Conservation (phyloP, 2,888 invertebrate genomes). For the Artemia sp. region DNA sequence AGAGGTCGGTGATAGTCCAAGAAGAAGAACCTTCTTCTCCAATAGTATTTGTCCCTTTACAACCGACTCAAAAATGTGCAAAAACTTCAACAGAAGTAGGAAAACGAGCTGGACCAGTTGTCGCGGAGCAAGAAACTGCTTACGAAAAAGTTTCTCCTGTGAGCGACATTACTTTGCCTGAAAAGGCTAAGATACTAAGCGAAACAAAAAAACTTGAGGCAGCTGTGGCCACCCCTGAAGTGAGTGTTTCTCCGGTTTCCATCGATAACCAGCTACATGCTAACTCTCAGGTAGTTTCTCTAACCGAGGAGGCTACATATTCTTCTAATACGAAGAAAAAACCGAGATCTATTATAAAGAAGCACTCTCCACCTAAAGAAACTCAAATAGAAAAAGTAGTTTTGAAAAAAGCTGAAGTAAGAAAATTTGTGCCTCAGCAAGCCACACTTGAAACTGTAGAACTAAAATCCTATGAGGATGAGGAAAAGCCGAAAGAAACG, state of each 20-base stretch:
- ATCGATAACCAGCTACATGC: too few relatives aligned
- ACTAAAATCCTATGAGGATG: constrained; percentile 20
- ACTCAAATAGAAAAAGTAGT: background rate
- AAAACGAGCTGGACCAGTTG: constrained; percentile 8
- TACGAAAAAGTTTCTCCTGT: too few relatives aligned
- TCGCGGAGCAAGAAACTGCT: too few relatives aligned
- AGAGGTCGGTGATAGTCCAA: constrained; percentile 16
- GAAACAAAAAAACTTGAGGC: too few relatives aligned
- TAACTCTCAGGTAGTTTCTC: too few relatives aligned
- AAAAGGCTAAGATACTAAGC: too few relatives aligned
- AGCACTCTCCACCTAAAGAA: background rate
- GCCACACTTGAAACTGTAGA: background rate
- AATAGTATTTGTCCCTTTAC: background rate
- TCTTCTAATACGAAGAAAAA: background rate
- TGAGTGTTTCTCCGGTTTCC: too few relatives aligned
- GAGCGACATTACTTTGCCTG: too few relatives aligned
- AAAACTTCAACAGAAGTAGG: constrained; percentile 19
- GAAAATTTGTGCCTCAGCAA: constrained; percentile 12
- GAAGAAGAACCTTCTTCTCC: constrained; percentile 15
- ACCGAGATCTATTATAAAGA: constrained; percentile 14
- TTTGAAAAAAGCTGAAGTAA: constrained; percentile 15
- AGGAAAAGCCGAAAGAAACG: constrained; percentile 10
- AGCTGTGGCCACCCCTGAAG: too few relatives aligned
- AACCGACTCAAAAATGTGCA: constrained; percentile 21
- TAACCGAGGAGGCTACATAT: too few relatives aligned